These are phyloP conservation scores for Bovichtus diacanthus DNA, from an alignment of 2,797 vertebrate genomes.

Conservation along the genomic window DNA sequence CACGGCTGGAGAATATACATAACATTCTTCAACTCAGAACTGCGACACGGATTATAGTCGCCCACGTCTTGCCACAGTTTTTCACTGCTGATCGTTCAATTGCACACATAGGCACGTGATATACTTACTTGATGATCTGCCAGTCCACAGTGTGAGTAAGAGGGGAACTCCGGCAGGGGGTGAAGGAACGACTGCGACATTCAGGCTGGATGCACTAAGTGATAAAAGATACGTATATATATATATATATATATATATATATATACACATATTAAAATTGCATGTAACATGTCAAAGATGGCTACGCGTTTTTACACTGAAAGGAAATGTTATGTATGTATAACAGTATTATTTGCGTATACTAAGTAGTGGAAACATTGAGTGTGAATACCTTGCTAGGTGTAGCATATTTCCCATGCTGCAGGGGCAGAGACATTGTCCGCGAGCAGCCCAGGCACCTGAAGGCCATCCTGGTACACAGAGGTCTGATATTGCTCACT, in stretches of 20 bases:
- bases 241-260: neutral
- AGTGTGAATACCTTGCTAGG: slow-evolving; percentile 90
- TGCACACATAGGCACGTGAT: neutral
- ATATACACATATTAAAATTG: neutral
- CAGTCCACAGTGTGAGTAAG: slow-evolving; percentile 95
- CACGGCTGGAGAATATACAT: neutral
- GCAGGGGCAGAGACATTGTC: slow-evolving; percentile 86
- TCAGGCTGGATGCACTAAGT: slow-evolving; percentile 88
- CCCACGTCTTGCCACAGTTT: neutral
- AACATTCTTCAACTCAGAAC: neutral
- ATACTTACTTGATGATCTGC: slow-evolving; percentile 95
- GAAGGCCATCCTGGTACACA: slow-evolving; percentile 94
- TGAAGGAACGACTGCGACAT: slow-evolving; percentile 91
- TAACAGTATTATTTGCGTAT: neutral
- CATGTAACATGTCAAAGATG: neutral
- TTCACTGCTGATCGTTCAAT: too few species aligned
- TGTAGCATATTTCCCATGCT: slow-evolving; percentile 91
- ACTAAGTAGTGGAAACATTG: neutral
- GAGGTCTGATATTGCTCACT: slow-evolving; percentile 94
- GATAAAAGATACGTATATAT: slow-evolving; percentile 39
- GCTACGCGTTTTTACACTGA: neutral
- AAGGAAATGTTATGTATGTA: neutral
- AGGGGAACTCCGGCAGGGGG: slow-evolving; percentile 88
- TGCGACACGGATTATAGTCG: neutral
- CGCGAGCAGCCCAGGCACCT: slow-evolving; percentile 88